Conservation (phyloP, 2,113 vertebrate species). For the Eptatretus burgeri region DNA sequence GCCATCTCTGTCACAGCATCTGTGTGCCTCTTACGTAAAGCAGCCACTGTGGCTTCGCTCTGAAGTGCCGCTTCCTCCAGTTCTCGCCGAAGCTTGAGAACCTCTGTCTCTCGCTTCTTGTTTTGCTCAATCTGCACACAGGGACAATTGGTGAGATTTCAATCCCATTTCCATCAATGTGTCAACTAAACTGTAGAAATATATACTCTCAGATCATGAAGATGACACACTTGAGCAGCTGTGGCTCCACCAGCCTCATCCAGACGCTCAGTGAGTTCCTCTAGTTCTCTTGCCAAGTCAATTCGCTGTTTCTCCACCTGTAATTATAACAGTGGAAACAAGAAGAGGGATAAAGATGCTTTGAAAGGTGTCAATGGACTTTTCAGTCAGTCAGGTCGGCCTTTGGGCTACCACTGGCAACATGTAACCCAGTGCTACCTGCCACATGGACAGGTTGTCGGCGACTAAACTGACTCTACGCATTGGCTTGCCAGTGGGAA, state of each 20-base stretch:
- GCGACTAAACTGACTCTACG: no score
- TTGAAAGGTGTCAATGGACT: no score
- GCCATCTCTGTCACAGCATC: slow-evolving; percentile 20
- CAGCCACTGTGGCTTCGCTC: slow-evolving; percentile 17
- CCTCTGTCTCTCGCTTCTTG: slow-evolving; percentile 29
- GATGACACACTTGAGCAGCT: slow-evolving; percentile 20
- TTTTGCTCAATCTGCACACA: slow-evolving; percentile 23
- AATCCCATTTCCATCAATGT: background rate
- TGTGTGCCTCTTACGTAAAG: slow-evolving; percentile 21
- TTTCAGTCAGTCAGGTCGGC: no score
- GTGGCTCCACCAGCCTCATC: slow-evolving; percentile 29
- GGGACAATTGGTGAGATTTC: background rate
- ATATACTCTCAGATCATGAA: no score
- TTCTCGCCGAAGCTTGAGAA: slow-evolving; percentile 25
- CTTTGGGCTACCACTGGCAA: no score
- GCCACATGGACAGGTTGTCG: no score
- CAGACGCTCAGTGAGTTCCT: slow-evolving; percentile 27
- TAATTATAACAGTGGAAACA: no score
- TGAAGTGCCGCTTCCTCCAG: slow-evolving; percentile 25
- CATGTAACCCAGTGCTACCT: no score
- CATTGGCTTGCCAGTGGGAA: no score
- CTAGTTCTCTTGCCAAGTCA: slow-evolving; percentile 25
- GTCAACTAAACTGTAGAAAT: no score
- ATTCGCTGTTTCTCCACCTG: slow-evolving; percentile 30
- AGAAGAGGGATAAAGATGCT: no score